Evolutionary conservation across 1,140 invertebrate genomes (phyloP), one percentile per base, ranked within the genome.

Genomic region (Lepidurus packardi): DNA sequence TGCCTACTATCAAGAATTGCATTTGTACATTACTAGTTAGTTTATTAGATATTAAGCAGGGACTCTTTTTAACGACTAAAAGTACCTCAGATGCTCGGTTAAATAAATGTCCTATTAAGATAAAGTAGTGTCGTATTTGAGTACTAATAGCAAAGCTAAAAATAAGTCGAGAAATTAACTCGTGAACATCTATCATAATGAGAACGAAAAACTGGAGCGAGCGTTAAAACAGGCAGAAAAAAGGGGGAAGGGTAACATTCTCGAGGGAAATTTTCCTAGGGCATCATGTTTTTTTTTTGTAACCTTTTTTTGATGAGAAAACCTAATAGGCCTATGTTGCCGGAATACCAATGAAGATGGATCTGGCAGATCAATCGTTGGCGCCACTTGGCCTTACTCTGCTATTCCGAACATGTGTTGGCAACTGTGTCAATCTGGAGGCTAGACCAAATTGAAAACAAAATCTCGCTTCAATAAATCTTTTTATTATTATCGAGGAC

Each of bases 371-470:
- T 65, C 53, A 65, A 65, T 65, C 53, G 53, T 65, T 9, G 53
- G 53, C 53, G 53, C 53, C 53, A 65, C 53, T 65, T 65, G 53
- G 53, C n/a, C n/a, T n/a, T 65, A 65, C 21, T 65, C 53, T 65
- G 21, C 53, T 65, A 65, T 65, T 65, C 53, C 53, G n/a, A 65
- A 65, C 53, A 65, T 65, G 53, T 65, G 53, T 65, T 65, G 53
- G 53, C 53, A 65, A 65, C 53, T 65, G 53, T 65, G 53, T 65
- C 53, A 65, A 65, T 65, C 53, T 65, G 53, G 53, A 65, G 53
- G n/a, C 53, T 65, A 65, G 53, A 65, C 13, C 53, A 65, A 65
- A 65, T 65, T 65, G 53, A 65, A 65, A 65, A 65, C 16, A 65
- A 65, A 65, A 65, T 7, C 8, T 16, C 7, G 53, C 53, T 21